Evolutionary conservation across 2,113 vertebrate genomes (phyloP).

Genomic region (Tenrec ecaudatus): DNA sequence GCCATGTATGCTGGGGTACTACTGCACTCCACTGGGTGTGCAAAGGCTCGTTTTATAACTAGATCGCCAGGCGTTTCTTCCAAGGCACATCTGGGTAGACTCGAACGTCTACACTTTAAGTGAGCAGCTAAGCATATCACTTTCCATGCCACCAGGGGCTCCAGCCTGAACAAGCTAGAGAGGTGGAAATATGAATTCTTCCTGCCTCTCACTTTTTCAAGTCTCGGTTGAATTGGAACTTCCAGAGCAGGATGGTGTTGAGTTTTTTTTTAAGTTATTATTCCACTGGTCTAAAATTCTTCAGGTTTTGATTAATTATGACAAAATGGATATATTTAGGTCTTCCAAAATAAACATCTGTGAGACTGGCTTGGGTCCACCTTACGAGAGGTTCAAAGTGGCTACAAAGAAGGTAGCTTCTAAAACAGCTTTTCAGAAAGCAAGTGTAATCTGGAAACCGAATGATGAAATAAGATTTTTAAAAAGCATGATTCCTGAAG

Average conservation of each 20-base stretch:
- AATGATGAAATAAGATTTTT: constrained; percentile 10
- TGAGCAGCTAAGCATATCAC: neutral
- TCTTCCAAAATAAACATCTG: constrained; percentile 3
- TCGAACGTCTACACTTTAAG: neutral
- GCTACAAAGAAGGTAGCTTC: neutral
- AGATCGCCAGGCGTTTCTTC: neutral
- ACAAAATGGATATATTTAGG: neutral
- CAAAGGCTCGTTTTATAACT: neutral
- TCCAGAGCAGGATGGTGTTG: neutral
- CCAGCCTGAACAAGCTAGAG: neutral
- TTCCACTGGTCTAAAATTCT: neutral
- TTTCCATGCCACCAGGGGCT: neutral
- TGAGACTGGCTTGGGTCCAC: constrained; percentile 6
- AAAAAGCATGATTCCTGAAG: constrained; percentile 1
- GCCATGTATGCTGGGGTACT: neutral
- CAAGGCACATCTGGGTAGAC: neutral
- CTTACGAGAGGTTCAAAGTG: too few species aligned
- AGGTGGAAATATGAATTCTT: neutral
- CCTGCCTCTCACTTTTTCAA: neutral
- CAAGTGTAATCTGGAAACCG: neutral
- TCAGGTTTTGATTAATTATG: constrained; percentile 29
- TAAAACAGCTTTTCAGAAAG: constrained; percentile 25
- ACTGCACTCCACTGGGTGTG: neutral
- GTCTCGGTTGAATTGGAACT: constrained; percentile 19
- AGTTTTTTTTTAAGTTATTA: neutral